Evolutionary conservation across 2,113 vertebrate species (phyloP), one percentile per base, ranked within the genome.

Genomic region (Scomber scombrus): DNA sequence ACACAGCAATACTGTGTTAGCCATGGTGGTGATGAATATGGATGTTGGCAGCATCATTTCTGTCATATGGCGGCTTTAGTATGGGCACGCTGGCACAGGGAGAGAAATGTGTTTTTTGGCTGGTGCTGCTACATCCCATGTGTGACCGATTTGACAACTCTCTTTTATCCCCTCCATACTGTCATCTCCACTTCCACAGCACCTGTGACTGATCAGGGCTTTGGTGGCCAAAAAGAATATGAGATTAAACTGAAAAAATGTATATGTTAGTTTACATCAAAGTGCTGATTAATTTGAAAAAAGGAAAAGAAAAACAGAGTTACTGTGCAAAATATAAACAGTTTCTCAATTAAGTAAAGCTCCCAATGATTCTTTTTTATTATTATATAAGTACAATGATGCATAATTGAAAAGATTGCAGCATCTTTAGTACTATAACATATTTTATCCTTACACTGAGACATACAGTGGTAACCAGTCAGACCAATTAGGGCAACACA

Each of bases 131-230:
- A 9, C 29, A 56, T 88, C 78, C 51, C 75, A 83, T 82, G 84
- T 91, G 85, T 91, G 90, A 88, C 73, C 71, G 63, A 85, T 50
- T 81, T 78, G 73, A 90, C 82, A 84, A 68, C 82, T 81, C 80
- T 82, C 85, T 86, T 86, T 91, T 71, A 91, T 90, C 80, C 57
- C 3, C 26, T 66, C 66, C 52, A 82, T 84, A 67, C 72, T 79
- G 85, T 82, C 74, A 76, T 86, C 86, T 78, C 26, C 57, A 75
- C 56, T 69, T 64, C 46, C 67, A 58, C 52, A 62, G 29, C 67
- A 84, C 81, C 78, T 79, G 74, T 81, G 77, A 83, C 72, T 68
- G 80, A 78, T 78, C 65, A 58, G 26, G 31, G 67, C 31, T 23
- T 15, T 65, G 56, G n/a, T 5, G 0, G 71, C 26, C 49, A 87